These are phyloP conservation scores for Oscheius myriophilus DNA, from an alignment of 2,888 invertebrate species.

Conservation along the genomic window DNA sequence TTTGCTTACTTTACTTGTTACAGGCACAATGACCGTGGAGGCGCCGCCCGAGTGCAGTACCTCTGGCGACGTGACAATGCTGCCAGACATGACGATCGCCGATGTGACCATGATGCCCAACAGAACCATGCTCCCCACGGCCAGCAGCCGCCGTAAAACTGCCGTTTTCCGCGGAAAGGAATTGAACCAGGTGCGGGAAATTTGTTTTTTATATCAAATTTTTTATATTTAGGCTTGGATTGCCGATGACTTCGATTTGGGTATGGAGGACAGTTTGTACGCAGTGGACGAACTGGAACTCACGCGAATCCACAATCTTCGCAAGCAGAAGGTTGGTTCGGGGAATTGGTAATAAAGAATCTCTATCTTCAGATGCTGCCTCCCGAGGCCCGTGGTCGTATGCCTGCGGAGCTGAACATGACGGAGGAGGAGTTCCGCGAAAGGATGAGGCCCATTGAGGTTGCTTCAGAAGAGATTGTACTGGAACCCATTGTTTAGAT, in stretches of 20 bases:
- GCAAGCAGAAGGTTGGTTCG: not conserved
- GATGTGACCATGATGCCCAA: conserved; percentile 12
- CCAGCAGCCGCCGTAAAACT: not conserved
- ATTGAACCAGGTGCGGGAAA: conserved; percentile 4
- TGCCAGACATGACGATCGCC: conserved; percentile 13
- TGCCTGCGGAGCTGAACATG: too few relatives aligned
- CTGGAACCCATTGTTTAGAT: not conserved
- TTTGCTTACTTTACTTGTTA: too few relatives aligned
- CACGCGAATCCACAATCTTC: not conserved
- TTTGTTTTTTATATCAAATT: not conserved
- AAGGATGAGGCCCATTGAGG: too few relatives aligned
- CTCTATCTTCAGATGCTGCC: too few relatives aligned
- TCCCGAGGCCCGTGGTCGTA: too few relatives aligned
- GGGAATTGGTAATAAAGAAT: not conserved
- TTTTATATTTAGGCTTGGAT: conserved; percentile 11
- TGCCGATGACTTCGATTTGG: not conserved
- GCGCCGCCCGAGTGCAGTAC: not conserved
- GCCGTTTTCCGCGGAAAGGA: conserved; percentile 16
- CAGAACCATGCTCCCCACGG: not conserved
- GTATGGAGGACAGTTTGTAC: not conserved
- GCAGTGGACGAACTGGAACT: not conserved
- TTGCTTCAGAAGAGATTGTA: too few relatives aligned
- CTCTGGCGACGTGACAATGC: not conserved
- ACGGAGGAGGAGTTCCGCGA: too few relatives aligned
- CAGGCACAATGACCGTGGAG: not conserved